Evolutionary conservation across 2,888 invertebrate species (phyloP).

Genomic region (Rhodophaea formosa): DNA sequence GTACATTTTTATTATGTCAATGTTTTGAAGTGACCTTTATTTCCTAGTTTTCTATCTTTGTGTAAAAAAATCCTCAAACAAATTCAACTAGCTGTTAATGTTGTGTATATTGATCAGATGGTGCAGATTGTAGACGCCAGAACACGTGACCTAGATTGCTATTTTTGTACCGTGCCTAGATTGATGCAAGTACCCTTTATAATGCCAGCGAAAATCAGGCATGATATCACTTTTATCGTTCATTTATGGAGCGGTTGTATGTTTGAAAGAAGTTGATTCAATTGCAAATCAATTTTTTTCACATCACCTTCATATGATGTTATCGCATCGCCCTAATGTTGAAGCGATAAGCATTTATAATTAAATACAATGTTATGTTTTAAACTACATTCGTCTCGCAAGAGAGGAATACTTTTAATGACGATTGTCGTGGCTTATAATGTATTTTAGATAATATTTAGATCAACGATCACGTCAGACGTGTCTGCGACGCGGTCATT

Average conservation of each 20-base stretch:
- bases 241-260: not conserved
- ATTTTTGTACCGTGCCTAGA: constrained; percentile 35
- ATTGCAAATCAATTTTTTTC: not conserved
- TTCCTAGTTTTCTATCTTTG: no score
- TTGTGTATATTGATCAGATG: constrained; percentile 2
- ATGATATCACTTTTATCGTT: constrained; percentile 5
- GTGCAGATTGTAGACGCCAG: constrained; percentile 28
- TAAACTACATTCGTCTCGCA: not conserved
- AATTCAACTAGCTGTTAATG: not conserved
- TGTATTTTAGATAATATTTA: constrained; percentile 33
- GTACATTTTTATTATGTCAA: no score
- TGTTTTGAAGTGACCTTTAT: no score
- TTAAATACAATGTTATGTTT: not conserved
- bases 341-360: not conserved
- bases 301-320: not conserved
- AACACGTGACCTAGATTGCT: constrained; percentile 43
- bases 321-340: not conserved
- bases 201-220: not conserved
- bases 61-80: not conserved
- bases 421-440: constrained; percentile 2
- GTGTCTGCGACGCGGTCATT: constrained; percentile 41
- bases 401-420: not conserved
- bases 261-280: not conserved
- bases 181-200: constrained; percentile 1
- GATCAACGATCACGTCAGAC: constrained; percentile 33